Conservation (phyloP, 1,140 invertebrate species). For the Paraescarpia echinospica region DNA sequence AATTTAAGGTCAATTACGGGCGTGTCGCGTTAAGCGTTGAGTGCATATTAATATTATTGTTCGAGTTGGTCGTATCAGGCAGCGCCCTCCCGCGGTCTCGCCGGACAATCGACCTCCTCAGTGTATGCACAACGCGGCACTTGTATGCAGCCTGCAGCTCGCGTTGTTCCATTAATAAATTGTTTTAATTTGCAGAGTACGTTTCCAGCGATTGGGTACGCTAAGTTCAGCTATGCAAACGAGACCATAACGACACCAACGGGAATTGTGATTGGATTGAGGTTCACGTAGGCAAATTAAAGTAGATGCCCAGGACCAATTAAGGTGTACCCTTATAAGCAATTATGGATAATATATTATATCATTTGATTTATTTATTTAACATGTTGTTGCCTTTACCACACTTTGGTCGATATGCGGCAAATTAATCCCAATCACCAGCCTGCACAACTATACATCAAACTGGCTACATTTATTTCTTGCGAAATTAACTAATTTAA, state of each 20-base stretch:
- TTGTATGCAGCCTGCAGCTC: background rate
- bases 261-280: background rate
- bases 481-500: background rate
- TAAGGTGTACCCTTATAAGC: background rate
- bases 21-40: background rate
- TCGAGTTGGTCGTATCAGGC: background rate
- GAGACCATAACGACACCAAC: background rate
- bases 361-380: background rate
- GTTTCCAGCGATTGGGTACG: background rate
- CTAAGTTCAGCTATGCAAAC: background rate
- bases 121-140: background rate
- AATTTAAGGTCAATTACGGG: background rate
- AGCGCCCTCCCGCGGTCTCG: constrained; percentile 1
- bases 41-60: background rate
- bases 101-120: background rate
- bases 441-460: background rate
- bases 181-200: background rate
- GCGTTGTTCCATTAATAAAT: background rate
- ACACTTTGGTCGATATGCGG: background rate
- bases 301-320: background rate
- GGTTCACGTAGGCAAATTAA: background rate
- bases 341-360: background rate
- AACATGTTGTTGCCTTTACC: background rate
- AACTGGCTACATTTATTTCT: background rate
- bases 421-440: background rate